Conservation (phyloP, 2,113 vertebrate genomes). For the Python bivittatus region DNA sequence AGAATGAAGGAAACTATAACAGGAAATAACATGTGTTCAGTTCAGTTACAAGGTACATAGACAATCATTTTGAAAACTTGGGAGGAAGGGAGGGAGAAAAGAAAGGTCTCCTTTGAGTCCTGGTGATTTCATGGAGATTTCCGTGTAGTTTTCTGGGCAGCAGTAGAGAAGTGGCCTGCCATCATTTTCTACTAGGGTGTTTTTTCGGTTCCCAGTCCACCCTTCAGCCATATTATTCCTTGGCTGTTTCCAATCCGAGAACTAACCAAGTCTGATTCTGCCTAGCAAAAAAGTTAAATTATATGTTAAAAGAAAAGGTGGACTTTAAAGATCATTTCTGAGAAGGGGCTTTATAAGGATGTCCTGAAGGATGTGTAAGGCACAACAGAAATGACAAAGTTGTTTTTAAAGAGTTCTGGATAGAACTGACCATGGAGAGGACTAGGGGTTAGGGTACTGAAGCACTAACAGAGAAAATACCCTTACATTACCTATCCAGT, state of each 20-base stretch:
- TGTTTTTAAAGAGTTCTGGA: neutral
- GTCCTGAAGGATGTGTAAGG: neutral
- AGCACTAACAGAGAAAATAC: neutral
- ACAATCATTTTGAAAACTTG: neutral
- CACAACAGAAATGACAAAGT: neutral
- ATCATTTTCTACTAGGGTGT: too few species aligned
- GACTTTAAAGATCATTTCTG: neutral
- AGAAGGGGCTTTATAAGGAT: neutral
- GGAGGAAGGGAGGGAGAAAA: neutral
- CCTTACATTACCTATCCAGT: neutral
- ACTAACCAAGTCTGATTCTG: too few species aligned
- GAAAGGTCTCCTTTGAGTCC: too few species aligned
- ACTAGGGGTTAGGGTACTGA: too few species aligned
- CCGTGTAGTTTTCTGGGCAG: too few species aligned
- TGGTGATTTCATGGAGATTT: too few species aligned
- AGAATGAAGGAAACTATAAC: neutral
- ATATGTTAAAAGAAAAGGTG: neutral
- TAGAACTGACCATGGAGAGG: too few species aligned
- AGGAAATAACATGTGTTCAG: neutral
- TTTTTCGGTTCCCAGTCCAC: too few species aligned
- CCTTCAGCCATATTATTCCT: too few species aligned
- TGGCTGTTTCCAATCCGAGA: too few species aligned
- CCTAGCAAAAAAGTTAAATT: neutral
- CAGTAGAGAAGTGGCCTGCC: too few species aligned
- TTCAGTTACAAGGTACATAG: neutral